Conservation (phyloP, 2,888 invertebrate species). For the Reticulitermes lucifugus region DNA sequence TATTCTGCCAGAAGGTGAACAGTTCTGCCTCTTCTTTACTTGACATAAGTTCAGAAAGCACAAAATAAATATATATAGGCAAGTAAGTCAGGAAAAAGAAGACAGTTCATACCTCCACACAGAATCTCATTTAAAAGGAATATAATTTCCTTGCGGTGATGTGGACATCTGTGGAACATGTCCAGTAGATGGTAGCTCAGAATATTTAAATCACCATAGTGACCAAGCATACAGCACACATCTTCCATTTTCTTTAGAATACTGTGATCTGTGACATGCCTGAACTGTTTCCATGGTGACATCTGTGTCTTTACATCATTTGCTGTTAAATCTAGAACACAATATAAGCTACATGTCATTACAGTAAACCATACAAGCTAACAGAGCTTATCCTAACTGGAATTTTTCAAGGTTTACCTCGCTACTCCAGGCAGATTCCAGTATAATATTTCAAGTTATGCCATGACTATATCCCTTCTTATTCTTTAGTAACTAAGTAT, state of each 20-base stretch:
- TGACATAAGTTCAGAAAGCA: no score
- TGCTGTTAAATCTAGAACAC: conserved; percentile 61
- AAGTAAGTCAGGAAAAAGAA: background rate
- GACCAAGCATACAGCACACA: conserved; percentile 69
- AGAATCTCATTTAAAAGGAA: conserved; percentile 71
- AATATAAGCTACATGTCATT: no score
- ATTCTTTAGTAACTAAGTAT: no score
- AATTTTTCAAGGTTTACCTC: no score
- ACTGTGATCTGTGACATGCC: conserved; percentile 67
- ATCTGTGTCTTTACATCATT: conserved; percentile 52
- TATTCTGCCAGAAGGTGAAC: no score
- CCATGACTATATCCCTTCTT: no score
- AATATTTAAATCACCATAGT: conserved; percentile 65
- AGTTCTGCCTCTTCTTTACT: no score
- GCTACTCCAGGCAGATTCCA: no score
- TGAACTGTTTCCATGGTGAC: conserved; percentile 74
- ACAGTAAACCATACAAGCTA: no score
- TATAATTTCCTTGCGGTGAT: conserved; percentile 71
- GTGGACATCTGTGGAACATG: conserved; percentile 66
- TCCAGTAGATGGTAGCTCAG: conserved; percentile 74
- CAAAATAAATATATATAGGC: no score
- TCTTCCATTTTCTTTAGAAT: conserved; percentile 67
- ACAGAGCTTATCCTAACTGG: no score
- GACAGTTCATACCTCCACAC: conserved; percentile 55
- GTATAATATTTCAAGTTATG: no score